These are phyloP conservation scores for Thaleichthys pacificus DNA, from an alignment of 2,797 vertebrate genomes.

Conservation along the genomic window DNA sequence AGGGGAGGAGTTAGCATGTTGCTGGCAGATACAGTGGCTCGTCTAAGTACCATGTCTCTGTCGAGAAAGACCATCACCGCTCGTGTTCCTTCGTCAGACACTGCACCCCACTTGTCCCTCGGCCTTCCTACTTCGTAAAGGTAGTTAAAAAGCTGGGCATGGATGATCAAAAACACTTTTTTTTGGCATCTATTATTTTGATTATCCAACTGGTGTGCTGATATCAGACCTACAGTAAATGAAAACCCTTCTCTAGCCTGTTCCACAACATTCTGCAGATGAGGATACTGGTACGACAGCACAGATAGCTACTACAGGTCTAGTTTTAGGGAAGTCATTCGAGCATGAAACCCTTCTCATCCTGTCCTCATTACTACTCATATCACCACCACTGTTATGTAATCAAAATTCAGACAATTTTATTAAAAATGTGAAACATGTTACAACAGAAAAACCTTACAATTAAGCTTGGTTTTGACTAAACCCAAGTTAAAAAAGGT, in stretches of 20 bases:
- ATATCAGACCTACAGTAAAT: no score
- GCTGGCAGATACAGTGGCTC: neutral
- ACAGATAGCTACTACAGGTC: neutral
- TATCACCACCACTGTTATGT: neutral
- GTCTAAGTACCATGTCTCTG: neutral
- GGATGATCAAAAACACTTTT: no score
- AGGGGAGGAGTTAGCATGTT: neutral
- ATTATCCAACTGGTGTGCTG: no score
- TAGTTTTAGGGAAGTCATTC: neutral
- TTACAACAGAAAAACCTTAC: slow-evolving; percentile 25
- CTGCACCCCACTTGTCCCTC: no score
- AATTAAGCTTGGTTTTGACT: slow-evolving; percentile 22
- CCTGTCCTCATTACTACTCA: no score
- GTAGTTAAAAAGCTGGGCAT: no score
- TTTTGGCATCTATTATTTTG: no score
- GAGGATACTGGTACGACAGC: no score
- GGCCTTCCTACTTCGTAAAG: no score
- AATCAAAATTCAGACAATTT: slow-evolving; percentile 48
- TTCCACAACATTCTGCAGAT: no score
- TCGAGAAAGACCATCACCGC: neutral
- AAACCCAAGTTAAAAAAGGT: slow-evolving; percentile 30
- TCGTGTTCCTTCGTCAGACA: neutral
- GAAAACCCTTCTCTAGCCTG: no score
- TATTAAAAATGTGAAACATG: slow-evolving; percentile 42
- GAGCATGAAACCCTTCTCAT: neutral